Evolutionary conservation across 1,140 invertebrate species (phyloP).

Genomic region (Bombus terrestris): DNA sequence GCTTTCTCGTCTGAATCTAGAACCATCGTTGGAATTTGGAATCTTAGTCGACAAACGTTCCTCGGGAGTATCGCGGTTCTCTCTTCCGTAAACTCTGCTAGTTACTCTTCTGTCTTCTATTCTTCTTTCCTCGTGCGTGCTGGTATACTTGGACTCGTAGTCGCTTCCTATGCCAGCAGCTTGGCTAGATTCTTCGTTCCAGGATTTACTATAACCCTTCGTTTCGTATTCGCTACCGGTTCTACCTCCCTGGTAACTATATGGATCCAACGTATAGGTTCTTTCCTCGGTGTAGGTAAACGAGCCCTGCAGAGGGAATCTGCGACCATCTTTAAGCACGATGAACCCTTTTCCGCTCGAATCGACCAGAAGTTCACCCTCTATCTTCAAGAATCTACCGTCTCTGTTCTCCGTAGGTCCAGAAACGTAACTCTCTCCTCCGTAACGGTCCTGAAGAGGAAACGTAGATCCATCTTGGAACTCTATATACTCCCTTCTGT

Average conservation of each 20-base stretch:
- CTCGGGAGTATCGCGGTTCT: neutral
- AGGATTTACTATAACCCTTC: conserved; percentile 54
- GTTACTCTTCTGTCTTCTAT: conserved; percentile 56
- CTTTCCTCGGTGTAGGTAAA: conserved; percentile 69
- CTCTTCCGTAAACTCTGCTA: conserved; percentile 50
- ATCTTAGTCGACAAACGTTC: neutral
- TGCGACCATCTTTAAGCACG: conserved; percentile 70
- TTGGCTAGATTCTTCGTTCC: conserved; percentile 57
- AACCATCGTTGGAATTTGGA: neutral
- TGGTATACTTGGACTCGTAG: conserved; percentile 67
- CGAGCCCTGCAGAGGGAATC: conserved; percentile 73
- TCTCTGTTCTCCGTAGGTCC: conserved; percentile 33
- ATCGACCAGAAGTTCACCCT: conserved; percentile 71
- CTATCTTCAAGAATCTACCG: conserved; percentile 61
- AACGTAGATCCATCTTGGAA: conserved; percentile 75
- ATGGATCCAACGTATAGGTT: conserved; percentile 58
- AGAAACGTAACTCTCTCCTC: conserved; percentile 54
- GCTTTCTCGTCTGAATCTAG: conserved; percentile 67
- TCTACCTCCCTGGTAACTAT: neutral
- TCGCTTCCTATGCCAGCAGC: conserved; percentile 33
- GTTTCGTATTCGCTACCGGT: conserved; percentile 2
- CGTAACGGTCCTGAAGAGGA: conserved; percentile 69
- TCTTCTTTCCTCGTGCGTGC: conserved; percentile 67
- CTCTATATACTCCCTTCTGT: conserved; percentile 72
- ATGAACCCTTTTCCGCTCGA: conserved; percentile 68